phyloP scores from a whole-genome alignment of 1,140 invertebrate genomes.

The Drosophila truncata region DNA sequence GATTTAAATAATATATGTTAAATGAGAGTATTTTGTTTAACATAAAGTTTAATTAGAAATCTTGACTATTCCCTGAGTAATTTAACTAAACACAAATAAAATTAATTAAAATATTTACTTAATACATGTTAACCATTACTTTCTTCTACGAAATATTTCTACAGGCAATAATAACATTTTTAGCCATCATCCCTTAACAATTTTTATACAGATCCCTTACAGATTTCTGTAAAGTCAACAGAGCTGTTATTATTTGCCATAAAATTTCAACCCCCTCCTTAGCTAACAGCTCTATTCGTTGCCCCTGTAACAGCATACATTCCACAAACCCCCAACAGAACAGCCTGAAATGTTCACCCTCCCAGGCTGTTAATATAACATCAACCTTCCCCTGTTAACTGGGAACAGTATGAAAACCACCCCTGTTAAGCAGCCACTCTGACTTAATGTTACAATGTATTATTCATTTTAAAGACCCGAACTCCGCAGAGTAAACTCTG shows the following conservation, averaged over 20 bases:
- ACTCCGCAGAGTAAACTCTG: not conserved
- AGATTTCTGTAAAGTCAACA: not conserved
- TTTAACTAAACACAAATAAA: too few species aligned
- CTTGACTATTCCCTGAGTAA: too few species aligned
- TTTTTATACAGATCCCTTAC: not conserved
- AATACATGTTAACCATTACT: not conserved
- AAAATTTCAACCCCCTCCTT: conserved; percentile 16
- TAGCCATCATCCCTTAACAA: not conserved
- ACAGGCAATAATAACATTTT: not conserved
- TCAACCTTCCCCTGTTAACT: conserved; percentile 30
- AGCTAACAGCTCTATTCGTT: not conserved
- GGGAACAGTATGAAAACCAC: conserved; percentile 46
- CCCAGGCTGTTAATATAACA: not conserved
- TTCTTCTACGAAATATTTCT: not conserved
- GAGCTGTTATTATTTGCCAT: conserved; percentile 19
- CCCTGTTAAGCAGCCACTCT: not conserved
- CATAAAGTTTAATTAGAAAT: too few species aligned
- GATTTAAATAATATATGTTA: not conserved
- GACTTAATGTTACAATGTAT: conserved; percentile 16
- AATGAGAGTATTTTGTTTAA: too few species aligned
- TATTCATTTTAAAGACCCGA: conserved; percentile 25
- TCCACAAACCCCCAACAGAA: conserved; percentile 22
- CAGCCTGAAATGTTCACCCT: not conserved
- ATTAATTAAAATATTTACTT: not conserved
- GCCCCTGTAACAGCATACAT: conserved; percentile 15